Conservation (phyloP, 2,888 invertebrate genomes). For the Lithophane socia region DNA sequence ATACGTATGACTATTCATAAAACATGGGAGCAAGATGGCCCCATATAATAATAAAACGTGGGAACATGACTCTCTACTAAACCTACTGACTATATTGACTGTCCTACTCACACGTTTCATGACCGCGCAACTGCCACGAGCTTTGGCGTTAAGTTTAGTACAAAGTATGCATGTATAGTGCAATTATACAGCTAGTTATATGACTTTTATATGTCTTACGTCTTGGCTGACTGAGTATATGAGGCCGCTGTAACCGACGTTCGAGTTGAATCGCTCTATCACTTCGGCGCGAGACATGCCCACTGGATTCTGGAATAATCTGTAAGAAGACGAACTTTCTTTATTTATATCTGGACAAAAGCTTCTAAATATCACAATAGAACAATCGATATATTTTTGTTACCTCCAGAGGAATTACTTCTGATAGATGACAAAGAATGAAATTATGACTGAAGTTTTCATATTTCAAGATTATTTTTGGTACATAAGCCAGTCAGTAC, state of each 20-base stretch:
- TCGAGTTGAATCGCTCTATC: conserved; percentile 98
- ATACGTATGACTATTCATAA: too few relatives aligned
- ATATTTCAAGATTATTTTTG: too few relatives aligned
- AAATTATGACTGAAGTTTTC: neutral
- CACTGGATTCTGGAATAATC: conserved; percentile 91
- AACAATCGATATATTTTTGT: neutral
- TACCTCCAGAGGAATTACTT: neutral
- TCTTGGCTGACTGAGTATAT: conserved; percentile 99
- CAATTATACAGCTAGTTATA: conserved; percentile 33
- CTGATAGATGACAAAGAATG: neutral
- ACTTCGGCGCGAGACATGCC: conserved; percentile 92
- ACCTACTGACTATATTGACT: neutral
- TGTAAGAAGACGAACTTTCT: conserved; percentile 60
- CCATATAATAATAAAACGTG: too few relatives aligned
- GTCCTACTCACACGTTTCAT: conserved; percentile 5
- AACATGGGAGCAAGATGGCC: too few relatives aligned
- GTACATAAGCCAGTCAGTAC: neutral
- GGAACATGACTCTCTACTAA: neutral
- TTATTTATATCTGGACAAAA: neutral
- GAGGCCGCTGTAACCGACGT: conserved; percentile 99
- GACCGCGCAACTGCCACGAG: neutral
- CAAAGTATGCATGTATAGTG: conserved; percentile 58
- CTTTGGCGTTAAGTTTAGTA: conserved; percentile 37
- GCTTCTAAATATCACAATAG: neutral
- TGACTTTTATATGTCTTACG: conserved; percentile 90